Base-by-base conservation (phyloP, 2,888 invertebrate species). In the Sialis lutaria region DNA sequence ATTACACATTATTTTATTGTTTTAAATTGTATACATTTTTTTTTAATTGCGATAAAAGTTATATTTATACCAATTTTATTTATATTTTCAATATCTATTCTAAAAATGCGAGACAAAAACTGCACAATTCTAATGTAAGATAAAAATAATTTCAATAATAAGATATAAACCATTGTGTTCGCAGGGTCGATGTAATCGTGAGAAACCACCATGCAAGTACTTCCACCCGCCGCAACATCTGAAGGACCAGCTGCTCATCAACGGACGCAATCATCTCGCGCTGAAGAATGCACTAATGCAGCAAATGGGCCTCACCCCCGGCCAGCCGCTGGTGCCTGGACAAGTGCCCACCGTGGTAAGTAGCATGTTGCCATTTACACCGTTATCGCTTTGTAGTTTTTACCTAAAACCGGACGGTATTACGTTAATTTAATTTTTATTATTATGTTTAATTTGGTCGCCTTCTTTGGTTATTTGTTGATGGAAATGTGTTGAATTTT, bases 131-230 rank as follows among this genome's bases (percentile, higher is more conserved):
- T 40, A n/a, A 35, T 35, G 10, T 35, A n/a, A 10, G 5, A 40
- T 7, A 10, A 22, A 40, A 40, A 40, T 31, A 32, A 32, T 22
- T 22, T 22, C 22, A 22, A 22, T 22, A 22, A 22, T 22, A 4
- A 22, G 22, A 22, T 22, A 22, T 22, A 22, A 22, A 22, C 2
- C 22, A 22, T 22, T 22, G 22, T 22, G 22, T 22, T 75, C 74
- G 6, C 79, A 98, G 98, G 97, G 97, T 66, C 93, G 97, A 73
- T 98, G 98, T 80, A 97, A 97, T 70, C 83, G 98, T 63, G 97
- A 98, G 73, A 97, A 98, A 69, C 98, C 98, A 55, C 97, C 97
- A 62, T 98, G 98, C 88, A 98, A 99, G 79, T 99, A 98, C 75
- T 95, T 98, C 74, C 98, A 99, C 74, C 98, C 98, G 58, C 98